phyloP scores from a whole-genome alignment of 2,797 vertebrate species.

The Anniella stebbinsi region DNA sequence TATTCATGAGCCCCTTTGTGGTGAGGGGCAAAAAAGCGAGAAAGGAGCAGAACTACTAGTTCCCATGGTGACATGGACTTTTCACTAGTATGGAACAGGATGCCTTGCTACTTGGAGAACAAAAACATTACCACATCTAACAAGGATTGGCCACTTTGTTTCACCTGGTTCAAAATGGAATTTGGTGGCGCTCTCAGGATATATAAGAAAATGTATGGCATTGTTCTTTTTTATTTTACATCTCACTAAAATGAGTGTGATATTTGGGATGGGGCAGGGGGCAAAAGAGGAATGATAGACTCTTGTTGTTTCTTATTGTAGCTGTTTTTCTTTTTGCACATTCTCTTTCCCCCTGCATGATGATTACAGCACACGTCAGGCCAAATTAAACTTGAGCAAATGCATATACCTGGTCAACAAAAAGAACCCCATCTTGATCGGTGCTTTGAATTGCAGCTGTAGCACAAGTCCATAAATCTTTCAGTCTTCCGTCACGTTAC shows the following conservation, averaged over 20 bases:
- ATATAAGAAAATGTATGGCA: background rate
- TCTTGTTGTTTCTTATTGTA: background rate
- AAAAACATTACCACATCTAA: background rate
- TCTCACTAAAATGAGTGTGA: background rate
- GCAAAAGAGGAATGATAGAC: background rate
- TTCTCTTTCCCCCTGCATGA: slow-evolving; percentile 41
- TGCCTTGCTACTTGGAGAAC: background rate
- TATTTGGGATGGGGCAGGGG: background rate
- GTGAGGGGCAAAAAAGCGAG: too few relatives aligned
- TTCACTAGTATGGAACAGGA: background rate
- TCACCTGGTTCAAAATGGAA: background rate
- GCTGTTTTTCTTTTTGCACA: slow-evolving; percentile 32
- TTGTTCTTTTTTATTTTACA: background rate
- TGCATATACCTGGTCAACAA: background rate
- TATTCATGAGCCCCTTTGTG: too few relatives aligned
- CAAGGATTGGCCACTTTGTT: background rate
- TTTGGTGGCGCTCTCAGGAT: background rate
- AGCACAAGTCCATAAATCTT: background rate
- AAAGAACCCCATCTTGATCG: slow-evolving; percentile 3
- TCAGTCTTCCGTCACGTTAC: slow-evolving; percentile 32
- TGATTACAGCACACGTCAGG: slow-evolving; percentile 55
- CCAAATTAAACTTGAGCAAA: slow-evolving; percentile 56
- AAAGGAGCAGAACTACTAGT: too few relatives aligned
- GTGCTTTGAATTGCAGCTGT: slow-evolving; percentile 19
- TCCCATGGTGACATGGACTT: too few relatives aligned